These are phyloP conservation scores for Aspidiotus rigidus DNA, from an alignment of 2,888 invertebrate genomes.

Conservation along the genomic window DNA sequence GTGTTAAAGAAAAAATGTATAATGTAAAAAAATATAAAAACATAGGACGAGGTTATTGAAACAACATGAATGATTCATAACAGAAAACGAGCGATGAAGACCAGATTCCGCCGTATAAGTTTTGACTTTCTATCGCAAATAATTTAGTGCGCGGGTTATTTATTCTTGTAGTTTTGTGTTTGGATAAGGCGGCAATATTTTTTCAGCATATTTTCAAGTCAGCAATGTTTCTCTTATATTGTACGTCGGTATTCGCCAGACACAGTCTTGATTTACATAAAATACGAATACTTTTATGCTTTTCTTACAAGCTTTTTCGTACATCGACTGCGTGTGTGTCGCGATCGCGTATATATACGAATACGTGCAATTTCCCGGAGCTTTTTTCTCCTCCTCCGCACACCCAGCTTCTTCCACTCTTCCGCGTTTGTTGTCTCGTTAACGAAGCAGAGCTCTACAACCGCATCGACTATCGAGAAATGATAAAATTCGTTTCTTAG, in stretches of 20 bases:
- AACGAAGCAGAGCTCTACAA: too few relatives aligned
- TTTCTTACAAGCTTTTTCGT: constrained; percentile 12
- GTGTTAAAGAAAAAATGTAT: not conserved
- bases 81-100: constrained; percentile 11
- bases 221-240: constrained; percentile 16
- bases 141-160: constrained; percentile 25
- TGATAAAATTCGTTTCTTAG: too few relatives aligned
- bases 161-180: constrained; percentile 29
- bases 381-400: not conserved
- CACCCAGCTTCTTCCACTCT: too few relatives aligned
- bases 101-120: constrained; percentile 22
- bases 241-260: constrained; percentile 12
- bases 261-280: constrained; percentile 23
- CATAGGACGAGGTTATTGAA: constrained; percentile 23
- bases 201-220: constrained; percentile 25
- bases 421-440: too few relatives aligned
- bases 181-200: constrained; percentile 26
- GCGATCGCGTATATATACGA: too few relatives aligned
- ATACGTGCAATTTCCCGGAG: not conserved
- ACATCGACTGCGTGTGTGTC: not conserved
- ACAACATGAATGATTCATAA: constrained; percentile 30
- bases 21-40: constrained; percentile 17
- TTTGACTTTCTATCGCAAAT: constrained; percentile 26
- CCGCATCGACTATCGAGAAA: too few relatives aligned
- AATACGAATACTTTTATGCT: constrained; percentile 24